Percentiles rank a stretch among this genome's conserved stretches.
These are phyloP conservation scores for Nephila pilipes DNA, from an alignment of 1,140 invertebrate species.

Conservation along the genomic window DNA sequence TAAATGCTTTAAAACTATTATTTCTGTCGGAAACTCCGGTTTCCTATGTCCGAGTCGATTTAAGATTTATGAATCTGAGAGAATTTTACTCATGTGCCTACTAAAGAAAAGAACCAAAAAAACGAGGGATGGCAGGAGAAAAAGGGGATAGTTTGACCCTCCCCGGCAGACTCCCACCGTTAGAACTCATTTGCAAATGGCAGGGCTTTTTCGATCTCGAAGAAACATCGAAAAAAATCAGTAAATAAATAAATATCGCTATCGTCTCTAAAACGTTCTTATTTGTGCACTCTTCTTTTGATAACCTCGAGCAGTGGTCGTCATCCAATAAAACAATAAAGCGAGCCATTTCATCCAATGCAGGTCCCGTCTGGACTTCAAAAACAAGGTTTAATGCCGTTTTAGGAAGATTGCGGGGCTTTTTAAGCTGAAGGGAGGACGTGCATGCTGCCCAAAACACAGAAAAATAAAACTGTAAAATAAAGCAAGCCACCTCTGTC, in stretches of 20 bases:
- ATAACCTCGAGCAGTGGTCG: slow-evolving; percentile 20
- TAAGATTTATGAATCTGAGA: slow-evolving; percentile 53
- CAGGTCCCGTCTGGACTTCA: slow-evolving; percentile 62
- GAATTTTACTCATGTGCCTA: slow-evolving; percentile 34
- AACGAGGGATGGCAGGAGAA: not conserved
- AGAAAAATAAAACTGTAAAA: slow-evolving; percentile 63
- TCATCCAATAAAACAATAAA: slow-evolving; percentile 75
- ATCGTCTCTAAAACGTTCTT: slow-evolving; percentile 66
- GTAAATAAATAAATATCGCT: slow-evolving; percentile 48
- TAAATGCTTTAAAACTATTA: slow-evolving; percentile 32
- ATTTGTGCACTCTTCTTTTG: slow-evolving; percentile 51
- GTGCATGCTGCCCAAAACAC: slow-evolving; percentile 49
- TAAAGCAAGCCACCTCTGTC: slow-evolving; percentile 70
- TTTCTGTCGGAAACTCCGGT: not conserved
- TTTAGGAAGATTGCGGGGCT: slow-evolving; percentile 69
- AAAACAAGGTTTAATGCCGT: slow-evolving; percentile 70
- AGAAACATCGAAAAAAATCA: slow-evolving; percentile 37
- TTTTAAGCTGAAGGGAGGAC: slow-evolving; percentile 69
- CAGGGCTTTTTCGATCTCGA: slow-evolving; percentile 40
- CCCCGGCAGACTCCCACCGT: not conserved
- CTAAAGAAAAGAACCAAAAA: not conserved
- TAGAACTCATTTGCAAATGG: slow-evolving; percentile 72
- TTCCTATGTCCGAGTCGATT: slow-evolving; percentile 55
- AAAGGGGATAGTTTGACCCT: slow-evolving; percentile 36
- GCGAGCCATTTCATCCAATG: slow-evolving; percentile 69